phyloP scores from a whole-genome alignment of 2,797 vertebrate genomes.

The Sebastes nivosus region DNA sequence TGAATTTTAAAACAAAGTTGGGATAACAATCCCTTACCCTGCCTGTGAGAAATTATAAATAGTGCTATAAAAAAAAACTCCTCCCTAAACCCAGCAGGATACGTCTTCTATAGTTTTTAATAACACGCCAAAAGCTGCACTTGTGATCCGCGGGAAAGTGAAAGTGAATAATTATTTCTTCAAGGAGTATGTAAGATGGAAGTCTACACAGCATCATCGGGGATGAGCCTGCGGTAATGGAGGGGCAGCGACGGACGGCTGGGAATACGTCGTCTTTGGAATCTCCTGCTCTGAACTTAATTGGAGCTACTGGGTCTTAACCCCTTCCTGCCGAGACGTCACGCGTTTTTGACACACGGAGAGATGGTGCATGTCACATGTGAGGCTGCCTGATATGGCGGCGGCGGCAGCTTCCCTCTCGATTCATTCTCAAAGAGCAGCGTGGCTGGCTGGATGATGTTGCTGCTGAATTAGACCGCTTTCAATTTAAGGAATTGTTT shows the following conservation, averaged over 20 bases:
- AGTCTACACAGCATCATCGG: slow-evolving; percentile 47
- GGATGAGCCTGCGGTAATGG: slow-evolving; percentile 61
- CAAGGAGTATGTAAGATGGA: slow-evolving; percentile 65
- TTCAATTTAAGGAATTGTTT: slow-evolving; percentile 72
- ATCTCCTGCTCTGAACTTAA: slow-evolving; percentile 64
- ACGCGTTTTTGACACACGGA: not conserved
- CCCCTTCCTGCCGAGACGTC: slow-evolving; percentile 32
- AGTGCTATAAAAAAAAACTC: slow-evolving; percentile 17
- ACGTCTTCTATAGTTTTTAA: slow-evolving; percentile 59
- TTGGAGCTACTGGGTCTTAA: slow-evolving; percentile 65
- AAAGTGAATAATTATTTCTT: slow-evolving; percentile 73
- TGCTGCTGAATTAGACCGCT: slow-evolving; percentile 46
- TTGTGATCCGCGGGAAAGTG: slow-evolving; percentile 60
- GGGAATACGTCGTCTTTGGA: slow-evolving; percentile 61
- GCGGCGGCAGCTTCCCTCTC: not conserved
- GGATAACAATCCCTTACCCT: slow-evolving; percentile 55
- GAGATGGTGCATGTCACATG: not conserved
- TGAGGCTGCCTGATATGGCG: not conserved
- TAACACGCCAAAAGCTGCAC: slow-evolving; percentile 63
- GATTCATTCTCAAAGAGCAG: slow-evolving; percentile 27
- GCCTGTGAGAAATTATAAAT: slow-evolving; percentile 43
- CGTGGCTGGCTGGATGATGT: slow-evolving; percentile 11
- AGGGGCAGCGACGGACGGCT: slow-evolving; percentile 40
- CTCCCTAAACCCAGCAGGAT: slow-evolving; percentile 34
- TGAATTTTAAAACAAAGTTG: slow-evolving; percentile 69